phyloP scores from a whole-genome alignment of 1,140 invertebrate species.

The Bemisia tabaci region DNA sequence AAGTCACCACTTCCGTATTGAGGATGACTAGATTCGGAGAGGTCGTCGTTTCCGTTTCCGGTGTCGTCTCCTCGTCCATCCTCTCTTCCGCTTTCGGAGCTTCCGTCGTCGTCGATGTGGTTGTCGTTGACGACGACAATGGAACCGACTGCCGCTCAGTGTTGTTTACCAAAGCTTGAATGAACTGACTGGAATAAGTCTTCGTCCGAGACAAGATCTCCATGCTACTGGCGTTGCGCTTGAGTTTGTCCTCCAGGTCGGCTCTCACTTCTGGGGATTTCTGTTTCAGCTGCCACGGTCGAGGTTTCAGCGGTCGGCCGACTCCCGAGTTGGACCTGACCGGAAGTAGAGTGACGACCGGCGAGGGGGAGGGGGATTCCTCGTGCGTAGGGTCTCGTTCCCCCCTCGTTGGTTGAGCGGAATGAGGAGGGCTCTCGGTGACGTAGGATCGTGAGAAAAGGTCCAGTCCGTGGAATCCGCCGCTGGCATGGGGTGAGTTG shows the following conservation, averaged over 20 bases:
- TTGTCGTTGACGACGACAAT: background rate
- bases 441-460: background rate
- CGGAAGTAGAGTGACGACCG: slow-evolving; percentile 41
- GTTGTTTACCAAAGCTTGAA: slow-evolving; percentile 6
- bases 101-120: slow-evolving; percentile 7
- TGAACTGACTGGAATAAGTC: slow-evolving; percentile 1
- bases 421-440: background rate
- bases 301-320: slow-evolving; percentile 37
- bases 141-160: background rate
- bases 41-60: slow-evolving; percentile 8
- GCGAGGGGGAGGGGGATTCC: slow-evolving; percentile 17
- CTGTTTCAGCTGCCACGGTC: slow-evolving; percentile 30
- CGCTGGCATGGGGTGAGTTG: background rate
- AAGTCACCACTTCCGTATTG: slow-evolving; percentile 16
- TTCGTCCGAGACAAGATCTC: background rate
- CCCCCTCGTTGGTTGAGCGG: background rate
- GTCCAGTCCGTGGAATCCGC: background rate
- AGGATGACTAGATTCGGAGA: slow-evolving; percentile 7
- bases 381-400: background rate
- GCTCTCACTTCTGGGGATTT: slow-evolving; percentile 2
- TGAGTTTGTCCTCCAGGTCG: background rate
- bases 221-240: background rate
- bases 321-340: slow-evolving; percentile 44
- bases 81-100: background rate
- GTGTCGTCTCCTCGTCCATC: background rate